A percentile compares a stretch with the other conserved stretches of the same genome.
phyloP scores from a whole-genome alignment of 2,113 vertebrate species.

The mouse (Mus musculus) region DNA sequence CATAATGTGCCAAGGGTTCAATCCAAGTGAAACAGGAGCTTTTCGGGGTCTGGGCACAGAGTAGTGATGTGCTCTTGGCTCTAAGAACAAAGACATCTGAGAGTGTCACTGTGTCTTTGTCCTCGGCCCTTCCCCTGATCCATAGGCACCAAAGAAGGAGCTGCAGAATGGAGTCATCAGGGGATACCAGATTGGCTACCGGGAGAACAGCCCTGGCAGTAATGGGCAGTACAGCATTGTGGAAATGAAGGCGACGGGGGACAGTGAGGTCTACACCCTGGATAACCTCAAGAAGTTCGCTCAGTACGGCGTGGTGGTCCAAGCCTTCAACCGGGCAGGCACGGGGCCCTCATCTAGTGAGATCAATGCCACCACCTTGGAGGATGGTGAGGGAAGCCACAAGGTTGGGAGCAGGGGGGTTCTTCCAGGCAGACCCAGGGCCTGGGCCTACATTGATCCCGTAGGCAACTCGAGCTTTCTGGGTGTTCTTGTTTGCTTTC shows the following conservation, averaged over 20 bases:
- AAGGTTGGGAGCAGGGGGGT: not conserved
- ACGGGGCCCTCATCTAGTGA: conserved; percentile 98
- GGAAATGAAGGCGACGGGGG: conserved; percentile 98
- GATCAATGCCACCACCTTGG: conserved; percentile 97
- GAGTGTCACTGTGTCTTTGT: not conserved
- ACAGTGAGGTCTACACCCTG: conserved; percentile 97
- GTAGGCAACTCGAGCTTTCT: not conserved
- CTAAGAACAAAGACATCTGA: not conserved
- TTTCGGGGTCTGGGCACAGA: not conserved
- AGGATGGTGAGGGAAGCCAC: conserved; percentile 89
- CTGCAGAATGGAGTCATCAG: conserved; percentile 98
- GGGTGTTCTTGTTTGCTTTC: not conserved
- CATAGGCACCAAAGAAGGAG: conserved; percentile 96
- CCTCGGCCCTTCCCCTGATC: rapidly evolving
- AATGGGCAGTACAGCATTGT: conserved; percentile 99
- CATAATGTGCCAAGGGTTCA: not conserved
- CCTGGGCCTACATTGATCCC: not conserved
- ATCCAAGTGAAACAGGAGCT: not conserved
- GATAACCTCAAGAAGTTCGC: conserved; percentile 99
- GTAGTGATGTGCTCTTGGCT: not conserved
- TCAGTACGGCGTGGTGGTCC: conserved; percentile 98
- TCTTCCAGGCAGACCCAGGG: not conserved
- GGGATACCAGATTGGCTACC: conserved; percentile 98
- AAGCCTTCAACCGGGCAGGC: conserved; percentile 97
- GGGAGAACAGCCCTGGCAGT: conserved; percentile 98